Base-by-base conservation (phyloP, 2,797 vertebrate species). In the Crax fasciolata region DNA sequence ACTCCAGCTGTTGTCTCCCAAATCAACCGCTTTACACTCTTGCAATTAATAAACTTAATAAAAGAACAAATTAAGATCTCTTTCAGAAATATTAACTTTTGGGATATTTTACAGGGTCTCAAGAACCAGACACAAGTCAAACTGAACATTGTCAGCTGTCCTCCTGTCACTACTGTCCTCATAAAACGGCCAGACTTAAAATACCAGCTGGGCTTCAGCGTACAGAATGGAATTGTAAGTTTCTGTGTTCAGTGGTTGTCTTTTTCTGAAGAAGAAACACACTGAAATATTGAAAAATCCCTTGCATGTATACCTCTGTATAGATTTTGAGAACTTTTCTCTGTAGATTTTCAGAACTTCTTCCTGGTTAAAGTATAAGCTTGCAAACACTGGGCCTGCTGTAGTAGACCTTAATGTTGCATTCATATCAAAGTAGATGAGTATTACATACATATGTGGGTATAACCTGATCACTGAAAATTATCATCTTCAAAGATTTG, bases 171-270 rank as follows among this genome's bases (percentile, higher is more conserved):
- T 81, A 99, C 99, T 0, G 99, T 99, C 74, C 99, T 99, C 93
- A 99, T 99, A 94, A 99, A 99, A 97, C 98, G 99, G 87, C 99
- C 99, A 1, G 99, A 99, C 96, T 98, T 99, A 67, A 99, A 99
- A 97, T 99, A 99, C 95, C 99, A 99, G 98, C 98, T 99, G 97
- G 99, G 99, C 86, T 99, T 99, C 98, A 99, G 99, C 10, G 99
- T 99, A 82, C 99, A 99, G 98, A 99, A 99, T 1, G 99, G 99
- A 98, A 99, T 99, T 9, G 99, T 99, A 97, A 98, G 99, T 98
- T 44, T 11, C 4, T 25, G 5, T 30, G 28, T 27, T 9, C 30
- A 14, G 13, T 46, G 43, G 70, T 2, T 58, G 7, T 30, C 21
- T 63, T 63, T 63, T 63, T 43, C 27, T 43, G 39, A 63, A 43